Percentiles rank a stretch among this genome's conserved stretches.
Evolutionary conservation across 2,888 invertebrate genomes (phyloP).

Genomic region (Leucozona laternaria): DNA sequence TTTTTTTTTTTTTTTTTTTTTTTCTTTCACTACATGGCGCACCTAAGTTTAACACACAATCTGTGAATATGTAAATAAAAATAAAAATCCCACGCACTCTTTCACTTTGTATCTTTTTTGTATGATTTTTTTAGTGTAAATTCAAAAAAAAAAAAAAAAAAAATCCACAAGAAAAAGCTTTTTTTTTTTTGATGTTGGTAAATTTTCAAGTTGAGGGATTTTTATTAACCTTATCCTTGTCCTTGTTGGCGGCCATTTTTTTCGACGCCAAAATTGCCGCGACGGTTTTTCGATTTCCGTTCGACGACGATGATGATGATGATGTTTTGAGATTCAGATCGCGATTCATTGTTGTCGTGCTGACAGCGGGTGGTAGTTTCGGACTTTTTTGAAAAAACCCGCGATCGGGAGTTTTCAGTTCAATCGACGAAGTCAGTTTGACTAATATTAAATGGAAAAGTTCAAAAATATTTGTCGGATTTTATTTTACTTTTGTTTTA

Average conservation of each 20-base stretch:
- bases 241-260: conserved; percentile 37
- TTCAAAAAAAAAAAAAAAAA: background rate
- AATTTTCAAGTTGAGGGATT: conserved; percentile 55
- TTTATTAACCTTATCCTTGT: conserved; percentile 76
- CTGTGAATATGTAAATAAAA: no score
- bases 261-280: conserved; percentile 50
- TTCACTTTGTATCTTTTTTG: conserved; percentile 3
- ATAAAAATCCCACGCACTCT: conserved; percentile 44
- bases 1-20: background rate
- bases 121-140: background rate
- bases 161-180: no score
- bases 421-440: conserved; percentile 79
- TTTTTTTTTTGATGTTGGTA: background rate
- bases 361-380: conserved; percentile 21
- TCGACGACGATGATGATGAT: conserved; percentile 18
- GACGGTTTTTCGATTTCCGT: conserved; percentile 77
- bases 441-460: conserved; percentile 40
- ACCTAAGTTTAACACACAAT: conserved; percentile 18
- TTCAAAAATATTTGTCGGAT: background rate
- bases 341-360: conserved; percentile 36
- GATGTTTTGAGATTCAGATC: conserved; percentile 47
- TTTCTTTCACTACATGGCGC: conserved; percentile 32
- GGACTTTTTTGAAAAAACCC: conserved; percentile 50
- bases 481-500: background rate
- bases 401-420: conserved; percentile 80